A percentile compares a stretch with the other conserved stretches of the same genome.
phyloP scores from a whole-genome alignment of 2,888 invertebrate species.

The Lycia hirtaria region DNA sequence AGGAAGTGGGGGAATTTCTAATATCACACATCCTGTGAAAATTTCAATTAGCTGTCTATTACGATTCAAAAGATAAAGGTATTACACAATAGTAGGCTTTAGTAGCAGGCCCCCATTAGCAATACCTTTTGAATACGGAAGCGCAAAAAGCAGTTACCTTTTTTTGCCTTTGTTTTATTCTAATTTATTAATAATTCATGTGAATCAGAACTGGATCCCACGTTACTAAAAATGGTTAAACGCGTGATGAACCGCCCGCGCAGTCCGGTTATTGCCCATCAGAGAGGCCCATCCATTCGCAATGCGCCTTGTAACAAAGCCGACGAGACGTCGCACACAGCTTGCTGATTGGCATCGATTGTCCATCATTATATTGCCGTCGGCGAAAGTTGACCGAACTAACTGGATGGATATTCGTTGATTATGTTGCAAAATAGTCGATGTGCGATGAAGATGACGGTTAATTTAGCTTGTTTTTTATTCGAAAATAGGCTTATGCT shows the following conservation, averaged over 20 bases:
- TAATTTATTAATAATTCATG: conserved; percentile 33
- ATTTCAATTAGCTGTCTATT: too few species aligned
- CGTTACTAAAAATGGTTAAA: conserved; percentile 49
- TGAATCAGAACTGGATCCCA: conserved; percentile 49
- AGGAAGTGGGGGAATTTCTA: too few species aligned
- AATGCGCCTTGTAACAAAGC: conserved; percentile 25
- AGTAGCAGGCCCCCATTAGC: too few species aligned
- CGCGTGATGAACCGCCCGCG: conserved; percentile 40
- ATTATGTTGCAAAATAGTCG: background rate
- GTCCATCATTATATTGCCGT: conserved; percentile 20
- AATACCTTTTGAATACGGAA: background rate
- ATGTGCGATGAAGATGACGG: conserved; percentile 1
- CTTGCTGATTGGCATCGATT: conserved; percentile 24
- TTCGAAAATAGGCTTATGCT: too few species aligned
- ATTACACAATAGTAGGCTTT: too few species aligned
- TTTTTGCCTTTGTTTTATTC: conserved; percentile 16
- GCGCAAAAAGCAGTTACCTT: background rate
- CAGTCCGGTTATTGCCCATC: conserved; percentile 30
- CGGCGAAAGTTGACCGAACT: conserved; percentile 13
- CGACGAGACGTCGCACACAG: conserved; percentile 24
- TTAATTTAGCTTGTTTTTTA: too few species aligned
- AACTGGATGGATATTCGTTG: background rate
- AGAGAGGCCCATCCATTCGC: conserved; percentile 34
- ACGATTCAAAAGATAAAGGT: too few species aligned
- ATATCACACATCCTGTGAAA: too few species aligned